A percentile compares a stretch with the other conserved stretches of the same genome.
Evolutionary conservation across 2,888 invertebrate genomes (phyloP).

Genomic region (Aleiodes leptofemur): DNA sequence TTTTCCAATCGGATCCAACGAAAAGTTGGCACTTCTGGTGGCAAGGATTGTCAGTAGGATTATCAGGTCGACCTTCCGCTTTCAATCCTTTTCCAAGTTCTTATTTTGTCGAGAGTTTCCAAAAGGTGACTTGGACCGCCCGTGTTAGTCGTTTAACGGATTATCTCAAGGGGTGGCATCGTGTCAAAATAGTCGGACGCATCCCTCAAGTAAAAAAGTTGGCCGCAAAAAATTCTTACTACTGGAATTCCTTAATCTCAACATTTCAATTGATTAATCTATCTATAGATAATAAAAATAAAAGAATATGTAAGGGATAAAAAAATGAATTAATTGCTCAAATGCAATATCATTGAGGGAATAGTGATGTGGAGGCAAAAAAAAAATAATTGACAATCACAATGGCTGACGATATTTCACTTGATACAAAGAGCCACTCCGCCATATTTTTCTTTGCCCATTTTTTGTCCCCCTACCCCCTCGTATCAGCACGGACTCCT

Average conservation of each 20-base stretch:
- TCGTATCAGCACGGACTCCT: conserved; percentile 46
- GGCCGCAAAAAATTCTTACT: conserved; percentile 5
- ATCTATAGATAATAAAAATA: neutral
- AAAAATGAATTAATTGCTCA: neutral
- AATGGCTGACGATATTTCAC: conserved; percentile 27
- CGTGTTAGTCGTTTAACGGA: conserved; percentile 70
- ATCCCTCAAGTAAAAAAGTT: conserved; percentile 10
- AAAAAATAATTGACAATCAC: neutral
- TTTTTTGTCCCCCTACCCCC: conserved; percentile 34
- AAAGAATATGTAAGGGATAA: neutral
- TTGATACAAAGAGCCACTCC: conserved; percentile 49
- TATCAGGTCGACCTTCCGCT: conserved; percentile 47
- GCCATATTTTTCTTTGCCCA: conserved; percentile 56
- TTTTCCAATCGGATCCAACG: conserved; percentile 39
- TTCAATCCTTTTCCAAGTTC: conserved; percentile 9
- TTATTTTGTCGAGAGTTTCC: conserved; percentile 14
- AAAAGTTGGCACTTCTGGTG: conserved; percentile 53
- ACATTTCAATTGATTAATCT: neutral
- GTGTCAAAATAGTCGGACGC: conserved; percentile 70
- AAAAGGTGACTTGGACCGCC: conserved; percentile 54
- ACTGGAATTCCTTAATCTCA: neutral
- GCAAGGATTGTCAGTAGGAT: conserved; percentile 61
- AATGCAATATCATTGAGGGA: too few relatives aligned
- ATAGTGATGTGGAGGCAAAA: neutral
- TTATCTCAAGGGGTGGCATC: conserved; percentile 70